Evolutionary conservation across 2,113 vertebrate genomes (phyloP), one percentile per base, ranked within the genome.

Genomic region (Ciconia maguari): DNA sequence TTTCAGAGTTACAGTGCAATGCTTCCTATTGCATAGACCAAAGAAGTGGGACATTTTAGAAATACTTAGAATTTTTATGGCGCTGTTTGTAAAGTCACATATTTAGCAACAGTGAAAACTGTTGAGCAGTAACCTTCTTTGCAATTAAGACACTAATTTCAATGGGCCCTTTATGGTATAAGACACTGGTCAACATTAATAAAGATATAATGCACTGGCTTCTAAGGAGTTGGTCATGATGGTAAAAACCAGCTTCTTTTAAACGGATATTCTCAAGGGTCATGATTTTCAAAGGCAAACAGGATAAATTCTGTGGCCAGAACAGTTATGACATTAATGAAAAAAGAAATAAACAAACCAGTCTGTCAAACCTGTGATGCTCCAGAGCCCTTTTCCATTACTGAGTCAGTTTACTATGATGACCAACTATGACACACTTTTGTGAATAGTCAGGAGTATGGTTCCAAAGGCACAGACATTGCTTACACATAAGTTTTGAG

Each of bases 61-160:
- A 79, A 68, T 36, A 87, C 24, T 68, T 49, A 7, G 3, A 30
- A n/a, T 49, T 93, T 57, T 69, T 90, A 90, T 3, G 3, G 52
- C 0, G 0, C 36, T 85, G 25, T 90, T 80, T 60, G 46, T 83
- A 25, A 83, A 89, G 51, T 66, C 68, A 83, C 62, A 38, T 65
- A 75, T 94, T 74, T 70, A 94, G 66, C 66, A 94, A 69, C 27
- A 58, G 62, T 48, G 71, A 70, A 96, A 95, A 88, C 25, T 89
- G 52, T 25, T 89, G 38, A 88, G 71, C 55, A 80, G 70, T 46
- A 62, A 77, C 38, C 55, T 80, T 36, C 61, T 54, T 54, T 74
- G 51, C 65, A 94, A 55, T 75, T 68, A 87, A 89, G 26, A 16
- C 52, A 80, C 27, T 89, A 58, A 90, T 76, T 96, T 74, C 78